Conservation (phyloP, 2,113 vertebrate species). For the Cynocephalus volans region DNA sequence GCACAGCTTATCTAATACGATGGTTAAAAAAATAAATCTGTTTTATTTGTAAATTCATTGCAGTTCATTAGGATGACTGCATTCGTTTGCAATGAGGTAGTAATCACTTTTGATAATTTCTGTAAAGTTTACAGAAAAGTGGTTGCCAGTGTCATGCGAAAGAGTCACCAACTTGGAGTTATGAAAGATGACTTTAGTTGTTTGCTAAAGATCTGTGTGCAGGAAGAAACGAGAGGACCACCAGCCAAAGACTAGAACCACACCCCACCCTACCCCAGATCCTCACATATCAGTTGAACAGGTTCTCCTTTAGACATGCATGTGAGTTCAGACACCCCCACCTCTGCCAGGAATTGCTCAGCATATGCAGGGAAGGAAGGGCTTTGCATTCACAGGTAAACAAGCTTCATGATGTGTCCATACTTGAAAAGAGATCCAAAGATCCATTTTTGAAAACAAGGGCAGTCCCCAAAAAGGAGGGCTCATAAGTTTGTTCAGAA, state of each 20-base stretch:
- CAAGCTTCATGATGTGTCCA: neutral
- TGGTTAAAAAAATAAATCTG: neutral
- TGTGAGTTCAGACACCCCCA: neutral
- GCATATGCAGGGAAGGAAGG: neutral
- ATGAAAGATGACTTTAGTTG: neutral
- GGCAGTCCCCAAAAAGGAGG: neutral
- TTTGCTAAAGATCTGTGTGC: neutral
- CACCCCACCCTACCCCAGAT: too few relatives aligned
- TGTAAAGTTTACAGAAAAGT: neutral
- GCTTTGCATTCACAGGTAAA: neutral
- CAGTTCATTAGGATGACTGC: neutral
- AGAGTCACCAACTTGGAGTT: neutral
- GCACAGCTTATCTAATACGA: neutral
- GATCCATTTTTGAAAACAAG: neutral
- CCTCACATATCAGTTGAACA: neutral
- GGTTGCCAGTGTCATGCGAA: neutral
- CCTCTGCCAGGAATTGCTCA: neutral
- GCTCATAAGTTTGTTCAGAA: neutral
- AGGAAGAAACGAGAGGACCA: neutral
- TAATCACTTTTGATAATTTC: conserved; percentile 11
- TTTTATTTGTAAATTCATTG: neutral
- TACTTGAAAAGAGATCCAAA: neutral
- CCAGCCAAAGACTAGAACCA: neutral
- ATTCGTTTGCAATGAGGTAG: neutral
- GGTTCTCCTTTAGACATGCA: neutral